These are phyloP conservation scores for Lepetodrilus schrolli DNA, from an alignment of 2,888 invertebrate genomes.

Conservation along the genomic window DNA sequence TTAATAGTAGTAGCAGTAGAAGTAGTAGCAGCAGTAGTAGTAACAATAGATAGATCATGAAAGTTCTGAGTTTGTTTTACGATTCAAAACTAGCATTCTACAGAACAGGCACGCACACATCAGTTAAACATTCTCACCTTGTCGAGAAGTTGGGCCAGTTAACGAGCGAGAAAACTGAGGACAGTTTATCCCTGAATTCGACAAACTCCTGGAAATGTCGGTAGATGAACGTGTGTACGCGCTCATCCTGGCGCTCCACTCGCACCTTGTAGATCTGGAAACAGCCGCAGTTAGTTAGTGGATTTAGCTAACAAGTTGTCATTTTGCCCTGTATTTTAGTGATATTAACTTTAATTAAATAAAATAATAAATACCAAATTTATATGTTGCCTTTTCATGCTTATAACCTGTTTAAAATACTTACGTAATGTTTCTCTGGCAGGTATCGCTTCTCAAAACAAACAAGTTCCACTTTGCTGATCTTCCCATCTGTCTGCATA, in stretches of 20 bases:
- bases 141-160: constrained; percentile 82
- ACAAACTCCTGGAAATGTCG: constrained; percentile 97
- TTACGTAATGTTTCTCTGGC: constrained; percentile 97
- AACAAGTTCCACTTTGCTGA: constrained; percentile 88
- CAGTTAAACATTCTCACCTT: no score
- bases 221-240: constrained; percentile 91
- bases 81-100: no score
- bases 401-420: no score
- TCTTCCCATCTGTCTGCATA: constrained; percentile 86
- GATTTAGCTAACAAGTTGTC: no score
- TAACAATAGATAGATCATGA: no score
- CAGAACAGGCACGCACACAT: no score
- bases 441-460: constrained; percentile 96
- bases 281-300: no score
- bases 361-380: neutral
- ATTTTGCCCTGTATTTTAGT: no score
- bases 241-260: constrained; percentile 88
- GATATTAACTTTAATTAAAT: no score
- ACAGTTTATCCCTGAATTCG: constrained; percentile 95
- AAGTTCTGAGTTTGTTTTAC: no score
- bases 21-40: no score
- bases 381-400: neutral
- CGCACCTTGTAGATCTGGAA: constrained; percentile 76
- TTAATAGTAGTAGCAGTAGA: no score
- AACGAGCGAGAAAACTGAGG: constrained; percentile 91